Evolutionary conservation across 2,113 vertebrate genomes (phyloP).

Genomic region (Crotalus viridis): DNA sequence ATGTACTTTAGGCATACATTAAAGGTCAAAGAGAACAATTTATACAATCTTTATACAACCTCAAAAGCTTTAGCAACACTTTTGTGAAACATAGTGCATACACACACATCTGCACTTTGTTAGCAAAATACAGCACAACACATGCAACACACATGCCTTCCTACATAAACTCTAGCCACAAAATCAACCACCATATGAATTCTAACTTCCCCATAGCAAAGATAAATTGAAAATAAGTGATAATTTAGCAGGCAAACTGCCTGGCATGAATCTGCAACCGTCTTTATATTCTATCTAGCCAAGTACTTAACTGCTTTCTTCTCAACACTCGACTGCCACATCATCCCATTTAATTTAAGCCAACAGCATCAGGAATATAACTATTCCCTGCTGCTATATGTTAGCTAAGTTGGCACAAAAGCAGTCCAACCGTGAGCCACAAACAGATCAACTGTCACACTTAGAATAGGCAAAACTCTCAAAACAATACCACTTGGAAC

Average conservation of each 20-base stretch:
- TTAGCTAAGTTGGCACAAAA: not conserved
- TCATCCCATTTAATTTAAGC: not conserved
- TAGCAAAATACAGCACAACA: not conserved
- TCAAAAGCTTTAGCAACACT: not conserved
- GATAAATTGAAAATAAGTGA: not conserved
- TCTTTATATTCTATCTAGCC: not conserved
- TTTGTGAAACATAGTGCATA: not conserved
- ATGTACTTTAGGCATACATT: not conserved
- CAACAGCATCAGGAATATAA: not conserved
- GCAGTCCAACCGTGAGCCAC: not conserved
- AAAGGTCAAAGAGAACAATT: not conserved
- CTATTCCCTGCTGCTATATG: not conserved
- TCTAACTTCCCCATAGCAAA: not conserved
- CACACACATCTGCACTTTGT: not conserved
- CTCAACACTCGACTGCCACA: not conserved
- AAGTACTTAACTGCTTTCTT: not conserved
- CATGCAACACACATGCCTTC: not conserved
- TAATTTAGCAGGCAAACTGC: not conserved
- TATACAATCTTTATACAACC: not conserved
- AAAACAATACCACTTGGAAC: not conserved
- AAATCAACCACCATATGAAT: not conserved
- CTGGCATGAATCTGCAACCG: not conserved
- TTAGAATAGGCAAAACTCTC: not conserved
- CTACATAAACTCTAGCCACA: not conserved
- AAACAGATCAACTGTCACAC: not conserved